Evolutionary conservation across 2,888 invertebrate genomes (phyloP).

Genomic region (Drosophila macrospina): DNA sequence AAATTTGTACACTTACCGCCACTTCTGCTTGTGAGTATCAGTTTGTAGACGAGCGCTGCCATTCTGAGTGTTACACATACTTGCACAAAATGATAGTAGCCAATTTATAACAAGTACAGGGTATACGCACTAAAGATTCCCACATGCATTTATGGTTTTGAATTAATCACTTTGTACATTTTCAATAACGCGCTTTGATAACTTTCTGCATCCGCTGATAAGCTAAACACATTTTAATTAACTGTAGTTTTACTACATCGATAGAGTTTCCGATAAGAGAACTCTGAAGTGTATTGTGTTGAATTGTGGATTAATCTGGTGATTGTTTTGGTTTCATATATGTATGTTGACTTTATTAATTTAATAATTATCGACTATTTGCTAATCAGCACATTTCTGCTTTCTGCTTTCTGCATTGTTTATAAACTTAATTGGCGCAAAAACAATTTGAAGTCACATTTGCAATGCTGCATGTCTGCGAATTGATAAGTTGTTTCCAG

Average conservation of each 20-base stretch:
- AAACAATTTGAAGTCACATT: conserved; percentile 68
- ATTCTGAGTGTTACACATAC: background rate
- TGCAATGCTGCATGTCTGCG: conserved; percentile 54
- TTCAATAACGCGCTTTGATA: background rate
- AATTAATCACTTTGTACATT: conserved; percentile 3
- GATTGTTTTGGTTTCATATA: conserved; percentile 32
- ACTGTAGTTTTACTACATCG: background rate
- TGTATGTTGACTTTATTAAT: conserved; percentile 60
- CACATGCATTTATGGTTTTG: background rate
- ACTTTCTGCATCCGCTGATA: conserved; percentile 2
- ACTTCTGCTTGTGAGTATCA: background rate
- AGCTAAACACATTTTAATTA: conserved; percentile 12
- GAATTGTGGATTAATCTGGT: too few species aligned
- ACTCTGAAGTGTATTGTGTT: background rate
- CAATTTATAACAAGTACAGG: background rate
- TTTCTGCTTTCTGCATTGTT: conserved; percentile 54
- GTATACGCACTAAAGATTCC: background rate
- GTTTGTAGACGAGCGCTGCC: background rate
- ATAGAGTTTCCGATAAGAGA: conserved; percentile 14
- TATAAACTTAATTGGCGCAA: conserved; percentile 78
- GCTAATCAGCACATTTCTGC: conserved; percentile 77
- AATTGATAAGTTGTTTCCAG: conserved; percentile 62
- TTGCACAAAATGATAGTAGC: background rate
- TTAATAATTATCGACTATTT: conserved; percentile 75
- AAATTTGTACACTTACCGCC: background rate